Conservation (phyloP, 1,140 invertebrate genomes). For the Diorhabda carinulata region DNA sequence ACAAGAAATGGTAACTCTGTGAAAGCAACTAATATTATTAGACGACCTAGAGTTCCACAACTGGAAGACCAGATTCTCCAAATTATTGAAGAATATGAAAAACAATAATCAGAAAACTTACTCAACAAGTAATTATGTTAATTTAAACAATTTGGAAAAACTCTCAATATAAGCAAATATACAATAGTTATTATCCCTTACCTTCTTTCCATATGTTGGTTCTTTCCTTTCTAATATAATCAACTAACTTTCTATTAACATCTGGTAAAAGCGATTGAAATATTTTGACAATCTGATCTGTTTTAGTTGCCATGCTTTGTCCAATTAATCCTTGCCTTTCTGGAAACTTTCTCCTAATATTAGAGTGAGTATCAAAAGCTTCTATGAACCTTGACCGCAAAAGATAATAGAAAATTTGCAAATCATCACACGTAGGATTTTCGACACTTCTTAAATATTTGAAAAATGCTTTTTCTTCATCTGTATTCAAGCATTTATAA, state of each 20-base stretch:
- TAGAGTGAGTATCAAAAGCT: constrained; percentile 35
- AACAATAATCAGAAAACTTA: too few species aligned
- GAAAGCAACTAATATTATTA: too few species aligned
- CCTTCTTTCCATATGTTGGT: constrained; percentile 30
- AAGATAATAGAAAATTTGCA: constrained; percentile 41
- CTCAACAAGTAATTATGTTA: too few species aligned
- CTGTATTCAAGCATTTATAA: constrained; percentile 28
- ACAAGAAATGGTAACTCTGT: too few species aligned
- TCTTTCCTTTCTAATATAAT: constrained; percentile 34
- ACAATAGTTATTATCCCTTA: constrained; percentile 2
- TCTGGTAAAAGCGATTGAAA: constrained; percentile 35
- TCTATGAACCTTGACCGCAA: constrained; percentile 40
- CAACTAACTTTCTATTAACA: constrained; percentile 33
- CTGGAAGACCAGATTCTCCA: too few species aligned
- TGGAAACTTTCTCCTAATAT: constrained; percentile 9
- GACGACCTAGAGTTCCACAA: too few species aligned
- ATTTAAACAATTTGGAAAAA: too few species aligned
- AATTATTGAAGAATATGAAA: too few species aligned
- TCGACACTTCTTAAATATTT: constrained; percentile 34
- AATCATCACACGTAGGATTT: constrained; percentile 29
- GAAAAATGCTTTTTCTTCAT: constrained; percentile 40
- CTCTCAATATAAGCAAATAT: too few species aligned
- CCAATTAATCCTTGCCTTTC: constrained; percentile 33
- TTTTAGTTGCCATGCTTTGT: constrained; percentile 25
- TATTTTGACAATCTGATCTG: constrained; percentile 32